A percentile compares a stretch with the other conserved stretches of the same genome.
Conservation (phyloP, 2,888 invertebrate species). For the Eilema sororculum region DNA sequence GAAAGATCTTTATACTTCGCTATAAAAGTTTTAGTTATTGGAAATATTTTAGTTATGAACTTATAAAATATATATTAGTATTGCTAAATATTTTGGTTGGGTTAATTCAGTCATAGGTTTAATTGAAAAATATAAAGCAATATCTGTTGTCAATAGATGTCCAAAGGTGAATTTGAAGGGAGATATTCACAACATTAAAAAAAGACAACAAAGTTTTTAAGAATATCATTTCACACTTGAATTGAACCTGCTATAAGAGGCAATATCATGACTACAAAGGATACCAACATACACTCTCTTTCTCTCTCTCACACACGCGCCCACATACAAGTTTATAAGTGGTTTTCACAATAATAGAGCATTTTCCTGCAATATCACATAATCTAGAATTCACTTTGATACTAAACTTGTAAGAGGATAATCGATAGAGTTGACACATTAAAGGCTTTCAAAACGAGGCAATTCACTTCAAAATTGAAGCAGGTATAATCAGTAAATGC, state of each 20-base stretch:
- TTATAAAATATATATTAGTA: neutral
- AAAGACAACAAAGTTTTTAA: no score
- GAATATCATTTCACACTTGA: no score
- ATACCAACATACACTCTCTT: no score
- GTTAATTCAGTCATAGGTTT: no score
- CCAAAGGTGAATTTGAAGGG: no score
- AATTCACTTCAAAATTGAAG: constrained; percentile 34
- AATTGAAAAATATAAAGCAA: no score
- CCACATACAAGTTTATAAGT: neutral
- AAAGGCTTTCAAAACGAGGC: constrained; percentile 23
- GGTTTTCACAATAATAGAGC: neutral
- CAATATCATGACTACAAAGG: no score
- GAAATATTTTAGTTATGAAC: neutral
- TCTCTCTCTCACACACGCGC: no score
- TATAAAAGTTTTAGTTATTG: neutral
- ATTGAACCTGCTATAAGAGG: no score
- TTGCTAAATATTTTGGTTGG: neutral
- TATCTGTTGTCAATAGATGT: no score
- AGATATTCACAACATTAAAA: no score
- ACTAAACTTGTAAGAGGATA: constrained; percentile 1
- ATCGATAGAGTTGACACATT: constrained; percentile 15
- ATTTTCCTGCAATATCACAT: neutral
- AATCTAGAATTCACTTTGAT: constrained; percentile 4
- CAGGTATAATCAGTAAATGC: constrained; percentile 24
- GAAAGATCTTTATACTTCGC: neutral